Evolutionary conservation across 2,888 invertebrate species (phyloP), one percentile per base, ranked within the genome.

Genomic region (Oxytorus armatus): DNA sequence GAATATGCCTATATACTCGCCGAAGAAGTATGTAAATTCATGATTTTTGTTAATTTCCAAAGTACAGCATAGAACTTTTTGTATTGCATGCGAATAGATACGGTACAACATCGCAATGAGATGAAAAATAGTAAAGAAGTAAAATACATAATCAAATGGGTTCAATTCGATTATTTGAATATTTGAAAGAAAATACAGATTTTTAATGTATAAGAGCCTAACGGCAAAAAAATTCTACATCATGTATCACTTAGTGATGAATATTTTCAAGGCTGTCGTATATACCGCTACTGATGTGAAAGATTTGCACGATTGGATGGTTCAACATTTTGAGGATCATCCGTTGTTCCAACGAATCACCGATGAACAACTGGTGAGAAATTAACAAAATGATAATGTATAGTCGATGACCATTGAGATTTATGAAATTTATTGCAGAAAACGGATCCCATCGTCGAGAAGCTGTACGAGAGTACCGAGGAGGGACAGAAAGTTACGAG

Each of bases 241-340:
- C 33, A 36, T 51, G 11, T 8, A 42, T 21, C 10, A 29, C 10
- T 10, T 11, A 10, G 4, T 42, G 8, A 21, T 16, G 3, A 23
- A 76, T 53, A 76, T 68, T 92, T 86, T 90, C 16, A 87, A 97
- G 97, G 98, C 96, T 7, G 93, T 96, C 85, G 96, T 99, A 3
- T 99, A 99, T 91, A 99, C 99, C 36, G 96, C 99, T 84, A 99
- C 99, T 5, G 99, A 99, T 94, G 99, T 99, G 0, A 95, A 97
- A 92, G 99, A 99, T 90, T 94, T 99, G 74, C 96, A 99, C 92
- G 96, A 97, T 33, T 99, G 99, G 99, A 99, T 99, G 96, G 96
- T 97, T 0, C 93, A 94, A 83, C 99, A 99, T 93, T 96, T 99
- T 92, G 93, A 93, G 57, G 95, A 96, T 83, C 99, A 99, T 93